Evolutionary conservation across 2,113 vertebrate genomes (phyloP).

Genomic region (Cervus canadensis): DNA sequence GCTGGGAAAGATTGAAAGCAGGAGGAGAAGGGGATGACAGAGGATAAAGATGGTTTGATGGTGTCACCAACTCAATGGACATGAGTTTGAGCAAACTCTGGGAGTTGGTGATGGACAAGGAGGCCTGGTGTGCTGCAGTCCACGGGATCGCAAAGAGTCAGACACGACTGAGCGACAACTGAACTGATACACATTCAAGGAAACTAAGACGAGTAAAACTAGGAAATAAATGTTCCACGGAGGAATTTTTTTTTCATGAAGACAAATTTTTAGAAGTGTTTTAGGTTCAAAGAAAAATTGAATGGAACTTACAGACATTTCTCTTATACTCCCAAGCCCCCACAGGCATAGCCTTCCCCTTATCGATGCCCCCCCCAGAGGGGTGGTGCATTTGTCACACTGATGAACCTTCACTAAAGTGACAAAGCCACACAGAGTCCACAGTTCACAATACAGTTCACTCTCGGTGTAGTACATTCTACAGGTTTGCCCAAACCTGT

Average conservation of each 20-base stretch:
- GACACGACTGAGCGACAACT: neutral
- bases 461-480: neutral
- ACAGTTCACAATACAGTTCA: accelerated
- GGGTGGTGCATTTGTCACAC: accelerated
- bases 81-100: neutral
- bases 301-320: neutral
- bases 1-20: neutral
- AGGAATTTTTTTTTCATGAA: neutral
- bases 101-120: neutral
- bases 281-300: neutral
- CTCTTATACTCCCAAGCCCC: accelerated
- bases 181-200: neutral
- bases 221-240: neutral
- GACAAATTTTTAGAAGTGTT: neutral
- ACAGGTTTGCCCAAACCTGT: neutral
- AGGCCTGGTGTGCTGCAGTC: neutral
- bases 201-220: neutral
- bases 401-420: accelerated
- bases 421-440: neutral
- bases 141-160: accelerated
- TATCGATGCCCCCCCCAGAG: neutral
- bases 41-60: neutral
- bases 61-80: neutral
- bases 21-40: neutral
- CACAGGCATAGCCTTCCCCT: accelerated